Evolutionary conservation across 2,888 invertebrate genomes (phyloP).

Genomic region (Temnothorax unifasciatus): DNA sequence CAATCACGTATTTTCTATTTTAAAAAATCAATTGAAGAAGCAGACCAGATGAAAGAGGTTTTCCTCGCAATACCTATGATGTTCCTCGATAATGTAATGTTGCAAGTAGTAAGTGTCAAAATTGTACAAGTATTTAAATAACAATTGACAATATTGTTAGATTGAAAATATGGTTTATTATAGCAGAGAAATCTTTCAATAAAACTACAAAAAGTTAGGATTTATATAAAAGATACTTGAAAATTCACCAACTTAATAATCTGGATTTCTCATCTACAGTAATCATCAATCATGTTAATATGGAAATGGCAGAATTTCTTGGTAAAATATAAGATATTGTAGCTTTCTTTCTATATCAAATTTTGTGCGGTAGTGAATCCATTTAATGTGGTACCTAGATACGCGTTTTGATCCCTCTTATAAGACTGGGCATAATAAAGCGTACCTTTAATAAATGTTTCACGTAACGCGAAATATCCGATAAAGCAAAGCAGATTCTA

Average conservation of each 20-base stretch:
- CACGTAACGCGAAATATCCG: not conserved
- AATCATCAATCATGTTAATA: not conserved
- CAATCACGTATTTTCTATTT: not conserved
- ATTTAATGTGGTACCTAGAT: not conserved
- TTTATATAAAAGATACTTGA: not conserved
- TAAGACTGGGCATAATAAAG: not conserved
- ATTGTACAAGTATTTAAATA: not conserved
- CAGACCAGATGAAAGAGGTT: not conserved
- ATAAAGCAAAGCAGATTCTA: conserved; percentile 28
- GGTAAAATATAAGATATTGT: not conserved
- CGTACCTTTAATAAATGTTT: not conserved
- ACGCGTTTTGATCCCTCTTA: not conserved
- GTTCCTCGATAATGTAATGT: not conserved
- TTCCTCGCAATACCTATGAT: not conserved
- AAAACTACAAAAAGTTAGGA: not conserved
- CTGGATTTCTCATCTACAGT: not conserved
- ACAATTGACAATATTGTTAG: not conserved
- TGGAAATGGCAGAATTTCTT: not conserved
- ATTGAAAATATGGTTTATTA: not conserved
- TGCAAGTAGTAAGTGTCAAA: not conserved
- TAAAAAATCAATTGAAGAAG: not conserved
- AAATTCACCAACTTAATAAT: not conserved
- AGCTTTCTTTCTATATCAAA: not conserved
- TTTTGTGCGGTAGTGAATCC: not conserved
- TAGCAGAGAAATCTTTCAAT: not conserved